Percentiles rank a stretch among this genome's conserved stretches.
phyloP scores from a whole-genome alignment of 1,140 invertebrate genomes.

The Episyrphus balteatus region DNA sequence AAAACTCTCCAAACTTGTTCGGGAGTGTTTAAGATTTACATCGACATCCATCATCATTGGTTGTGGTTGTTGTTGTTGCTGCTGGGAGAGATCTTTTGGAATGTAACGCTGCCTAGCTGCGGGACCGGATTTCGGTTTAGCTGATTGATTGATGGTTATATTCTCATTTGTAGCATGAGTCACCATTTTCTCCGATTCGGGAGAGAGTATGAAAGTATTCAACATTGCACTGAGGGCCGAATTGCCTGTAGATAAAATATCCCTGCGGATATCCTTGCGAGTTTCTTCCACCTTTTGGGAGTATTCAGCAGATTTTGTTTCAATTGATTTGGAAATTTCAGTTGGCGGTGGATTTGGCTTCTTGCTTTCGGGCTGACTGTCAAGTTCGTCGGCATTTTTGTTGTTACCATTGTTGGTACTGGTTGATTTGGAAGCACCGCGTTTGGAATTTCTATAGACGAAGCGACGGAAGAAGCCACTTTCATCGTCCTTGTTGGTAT shows the following conservation, averaged over 20 bases:
- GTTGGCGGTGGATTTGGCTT: constrained; percentile 27
- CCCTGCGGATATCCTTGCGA: constrained; percentile 24
- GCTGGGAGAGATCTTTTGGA: constrained; percentile 42
- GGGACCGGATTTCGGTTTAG: constrained; percentile 36
- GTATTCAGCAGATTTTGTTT: constrained; percentile 8
- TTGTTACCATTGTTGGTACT: constrained; percentile 8
- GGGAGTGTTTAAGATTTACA: not conserved
- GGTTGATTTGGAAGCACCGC: constrained; percentile 43
- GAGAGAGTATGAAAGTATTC: constrained; percentile 12
- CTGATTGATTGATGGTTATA: constrained; percentile 17
- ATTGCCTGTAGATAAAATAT: constrained; percentile 23
- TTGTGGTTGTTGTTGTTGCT: not conserved
- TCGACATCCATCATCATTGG: not conserved
- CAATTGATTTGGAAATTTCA: constrained; percentile 16
- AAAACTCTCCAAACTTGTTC: not conserved
- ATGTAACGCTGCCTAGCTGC: constrained; percentile 42
- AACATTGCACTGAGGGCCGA: constrained; percentile 24
- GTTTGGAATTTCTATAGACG: constrained; percentile 45
- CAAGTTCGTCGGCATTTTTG: constrained; percentile 23
- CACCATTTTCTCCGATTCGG: constrained; percentile 1
- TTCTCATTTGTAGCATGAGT: not conserved
- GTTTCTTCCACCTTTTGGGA: constrained; percentile 25
- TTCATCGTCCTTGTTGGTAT: constrained; percentile 21
- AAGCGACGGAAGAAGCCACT: constrained; percentile 54
- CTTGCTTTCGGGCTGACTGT: constrained; percentile 39